Percentiles rank a stretch among this genome's conserved stretches.
phyloP scores from a whole-genome alignment of 2,888 invertebrate genomes.

The Pomacea canaliculata region DNA sequence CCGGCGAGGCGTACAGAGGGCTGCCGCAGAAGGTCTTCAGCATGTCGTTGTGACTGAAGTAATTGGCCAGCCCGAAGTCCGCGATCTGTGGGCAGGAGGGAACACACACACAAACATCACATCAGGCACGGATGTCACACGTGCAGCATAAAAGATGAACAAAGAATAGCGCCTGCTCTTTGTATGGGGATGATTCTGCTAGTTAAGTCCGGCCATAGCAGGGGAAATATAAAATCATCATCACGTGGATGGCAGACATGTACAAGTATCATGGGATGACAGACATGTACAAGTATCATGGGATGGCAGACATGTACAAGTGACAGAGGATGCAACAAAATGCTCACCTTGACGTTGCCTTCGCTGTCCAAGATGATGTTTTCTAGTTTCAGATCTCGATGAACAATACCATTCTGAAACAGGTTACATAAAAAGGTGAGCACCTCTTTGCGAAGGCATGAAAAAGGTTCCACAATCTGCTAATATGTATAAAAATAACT shows the following conservation, averaged over 20 bases:
- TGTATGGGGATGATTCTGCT: no score
- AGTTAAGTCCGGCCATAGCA: no score
- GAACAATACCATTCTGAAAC: constrained; percentile 79
- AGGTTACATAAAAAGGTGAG: constrained; percentile 2
- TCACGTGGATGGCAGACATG: no score
- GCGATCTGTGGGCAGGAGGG: constrained; percentile 80
- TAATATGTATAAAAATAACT: background rate
- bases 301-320: background rate
- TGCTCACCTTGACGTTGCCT: constrained; percentile 90
- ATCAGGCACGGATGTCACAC: background rate
- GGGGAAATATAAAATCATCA: no score
- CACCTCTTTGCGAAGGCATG: background rate
- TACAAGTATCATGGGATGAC: no score
- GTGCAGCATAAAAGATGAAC: background rate
- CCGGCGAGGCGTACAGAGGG: constrained; percentile 95
- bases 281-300: no score
- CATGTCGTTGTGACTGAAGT: constrained; percentile 88
- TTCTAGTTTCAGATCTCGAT: constrained; percentile 82
- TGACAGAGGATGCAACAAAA: background rate
- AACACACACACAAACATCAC: background rate
- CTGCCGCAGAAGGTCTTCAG: constrained; percentile 96
- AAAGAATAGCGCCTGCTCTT: background rate
- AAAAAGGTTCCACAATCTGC: background rate
- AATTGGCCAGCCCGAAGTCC: constrained; percentile 98
- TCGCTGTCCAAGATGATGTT: constrained; percentile 85